Conservation (phyloP, 2,797 vertebrate species). For the Xenentodon cancila region DNA sequence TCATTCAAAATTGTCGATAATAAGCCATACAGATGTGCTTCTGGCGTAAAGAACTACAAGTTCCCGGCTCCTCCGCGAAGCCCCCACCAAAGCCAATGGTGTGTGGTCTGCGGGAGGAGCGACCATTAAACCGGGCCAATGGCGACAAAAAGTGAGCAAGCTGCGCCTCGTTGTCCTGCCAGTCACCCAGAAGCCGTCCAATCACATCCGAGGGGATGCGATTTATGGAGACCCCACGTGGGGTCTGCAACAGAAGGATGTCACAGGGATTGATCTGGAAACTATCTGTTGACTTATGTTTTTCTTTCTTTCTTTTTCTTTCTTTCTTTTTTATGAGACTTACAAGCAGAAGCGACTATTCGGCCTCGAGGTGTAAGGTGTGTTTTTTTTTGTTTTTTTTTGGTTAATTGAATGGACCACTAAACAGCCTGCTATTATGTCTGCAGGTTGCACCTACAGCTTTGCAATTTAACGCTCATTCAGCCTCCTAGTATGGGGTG, state of each 20-base stretch:
- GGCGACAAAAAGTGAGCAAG: slow-evolving; percentile 53
- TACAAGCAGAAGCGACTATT: slow-evolving; percentile 45
- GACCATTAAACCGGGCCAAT: slow-evolving; percentile 82
- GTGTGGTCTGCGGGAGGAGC: slow-evolving; percentile 69
- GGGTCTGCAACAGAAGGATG: slow-evolving; percentile 74
- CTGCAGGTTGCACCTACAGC: slow-evolving; percentile 43
- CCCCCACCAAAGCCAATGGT: slow-evolving; percentile 58
- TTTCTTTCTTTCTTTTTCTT: slow-evolving; percentile 7
- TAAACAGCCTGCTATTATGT: slow-evolving; percentile 41
- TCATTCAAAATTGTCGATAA: slow-evolving; percentile 54
- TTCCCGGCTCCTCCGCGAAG: slow-evolving; percentile 67
- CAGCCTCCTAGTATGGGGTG: neutral
- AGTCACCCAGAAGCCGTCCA: slow-evolving; percentile 82
- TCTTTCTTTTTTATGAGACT: slow-evolving; percentile 48
- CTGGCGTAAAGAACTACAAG: slow-evolving; percentile 81
- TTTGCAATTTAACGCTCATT: slow-evolving; percentile 54
- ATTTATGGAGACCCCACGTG: slow-evolving; percentile 84
- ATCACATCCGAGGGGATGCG: slow-evolving; percentile 67
- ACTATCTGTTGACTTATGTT: slow-evolving; percentile 63
- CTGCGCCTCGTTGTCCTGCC: slow-evolving; percentile 75
- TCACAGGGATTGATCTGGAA: slow-evolving; percentile 68
- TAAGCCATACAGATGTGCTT: slow-evolving; percentile 57
- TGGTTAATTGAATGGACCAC: slow-evolving; percentile 54
- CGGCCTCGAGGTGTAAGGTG: slow-evolving; percentile 41
- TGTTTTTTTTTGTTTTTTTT: slow-evolving; percentile 5